These are phyloP conservation scores for Caenorhabditis sinica DNA, from an alignment of 2,888 invertebrate genomes.

Conservation along the genomic window DNA sequence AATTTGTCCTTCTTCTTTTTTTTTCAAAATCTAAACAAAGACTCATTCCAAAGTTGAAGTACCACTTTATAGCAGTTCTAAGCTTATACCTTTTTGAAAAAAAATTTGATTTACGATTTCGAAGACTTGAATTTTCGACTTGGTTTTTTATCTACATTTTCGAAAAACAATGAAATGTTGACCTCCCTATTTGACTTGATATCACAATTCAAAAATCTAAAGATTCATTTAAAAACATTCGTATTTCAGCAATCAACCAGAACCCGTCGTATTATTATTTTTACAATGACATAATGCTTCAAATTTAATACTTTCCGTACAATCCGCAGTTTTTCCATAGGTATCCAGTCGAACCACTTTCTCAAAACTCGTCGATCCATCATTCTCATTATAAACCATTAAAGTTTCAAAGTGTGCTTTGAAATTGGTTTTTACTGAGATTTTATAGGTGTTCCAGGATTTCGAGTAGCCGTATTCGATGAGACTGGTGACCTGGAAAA, in stretches of 20 bases:
- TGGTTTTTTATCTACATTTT: too few species aligned
- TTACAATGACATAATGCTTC: constrained; percentile 14
- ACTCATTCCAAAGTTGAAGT: too few species aligned
- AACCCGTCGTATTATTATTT: not conserved
- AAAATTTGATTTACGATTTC: too few species aligned
- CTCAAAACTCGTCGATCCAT: not conserved
- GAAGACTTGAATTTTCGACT: too few species aligned
- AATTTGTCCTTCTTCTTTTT: too few species aligned
- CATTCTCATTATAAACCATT: not conserved
- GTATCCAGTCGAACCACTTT: constrained; percentile 1
- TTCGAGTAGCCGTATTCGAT: constrained; percentile 7
- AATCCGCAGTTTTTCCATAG: constrained; percentile 3
- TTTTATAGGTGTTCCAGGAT: constrained; percentile 1
- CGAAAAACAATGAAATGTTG: too few species aligned
- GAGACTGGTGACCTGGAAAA: constrained; percentile 15
- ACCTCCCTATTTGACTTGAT: too few species aligned
- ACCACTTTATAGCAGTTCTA: too few species aligned
- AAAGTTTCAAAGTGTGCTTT: constrained; percentile 18
- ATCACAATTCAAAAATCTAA: not conserved
- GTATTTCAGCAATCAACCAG: not conserved
- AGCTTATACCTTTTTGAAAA: too few species aligned
- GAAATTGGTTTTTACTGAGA: not conserved
- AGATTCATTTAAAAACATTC: not conserved
- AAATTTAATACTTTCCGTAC: not conserved
- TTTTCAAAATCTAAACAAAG: too few species aligned